Evolutionary conservation across 2,888 invertebrate species (phyloP), one percentile per base, ranked within the genome.

Genomic region (Sarcophaga subvicina): DNA sequence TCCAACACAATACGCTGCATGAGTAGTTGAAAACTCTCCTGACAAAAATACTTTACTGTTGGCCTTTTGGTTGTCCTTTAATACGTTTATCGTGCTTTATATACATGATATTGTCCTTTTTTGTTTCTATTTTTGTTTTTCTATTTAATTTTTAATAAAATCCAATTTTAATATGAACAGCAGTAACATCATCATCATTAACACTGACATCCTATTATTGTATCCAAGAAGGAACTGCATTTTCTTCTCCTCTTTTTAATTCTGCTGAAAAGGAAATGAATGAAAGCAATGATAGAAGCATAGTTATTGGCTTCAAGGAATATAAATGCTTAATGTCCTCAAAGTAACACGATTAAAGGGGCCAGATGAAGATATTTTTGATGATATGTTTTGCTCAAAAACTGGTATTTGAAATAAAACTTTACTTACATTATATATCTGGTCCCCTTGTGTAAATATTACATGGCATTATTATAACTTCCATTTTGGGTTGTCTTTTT

Each of bases 61-160:
- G 37, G 37, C 10, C 8, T 2, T 37, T 37, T 37, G 8, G 10
- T 37, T 37, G 8, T 37, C 37, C 37, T 37, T 2, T 37, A 37
- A 37, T 10, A 37, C 8, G 8, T 14, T 49, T 37, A 37, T 37
- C 37, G 0, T 14, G 12, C 12, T 17, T 54, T 14, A 54, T 17
- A 8, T 37, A 10, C 37, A 37, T 37, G 37, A 10, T 2, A 8
- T 2, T 37, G 37, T 37, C 0, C 0, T 37, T 37, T 37, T 27
- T 4, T 4, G 4, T 22, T 22, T 22, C 22, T 22, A 22, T 22
- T 22, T 27, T 37, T 11, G 11, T 62, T 25, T 47, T 70, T 62
- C 25, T n/a, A 25, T 62, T 77, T 60, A 3, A 8, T 60, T 72
- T 72, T 62, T 1, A 72, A 72, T n/a, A 62, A 3, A 37, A 72